These are phyloP conservation scores for Rhea americana DNA, from an alignment of 2,113 vertebrate species.

Conservation along the genomic window DNA sequence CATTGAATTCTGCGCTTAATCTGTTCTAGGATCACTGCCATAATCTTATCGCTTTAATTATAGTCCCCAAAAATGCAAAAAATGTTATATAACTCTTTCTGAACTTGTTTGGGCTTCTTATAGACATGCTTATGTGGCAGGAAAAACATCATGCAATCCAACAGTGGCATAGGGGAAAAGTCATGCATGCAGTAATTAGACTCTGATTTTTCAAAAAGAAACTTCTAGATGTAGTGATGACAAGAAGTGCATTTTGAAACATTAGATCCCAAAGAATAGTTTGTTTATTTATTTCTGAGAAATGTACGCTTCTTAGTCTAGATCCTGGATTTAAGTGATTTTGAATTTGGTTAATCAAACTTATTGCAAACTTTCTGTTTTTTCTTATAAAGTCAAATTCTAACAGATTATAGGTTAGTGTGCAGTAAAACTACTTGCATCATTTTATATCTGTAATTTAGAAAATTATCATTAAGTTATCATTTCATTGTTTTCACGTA, in stretches of 20 bases:
- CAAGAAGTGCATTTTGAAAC: neutral
- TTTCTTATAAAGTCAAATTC: neutral
- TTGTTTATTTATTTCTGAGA: neutral
- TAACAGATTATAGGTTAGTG: neutral
- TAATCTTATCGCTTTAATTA: slow-evolving; percentile 89
- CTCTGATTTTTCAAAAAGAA: slow-evolving; percentile 29
- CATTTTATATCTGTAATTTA: neutral
- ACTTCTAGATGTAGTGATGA: slow-evolving; percentile 16
- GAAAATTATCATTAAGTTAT: neutral
- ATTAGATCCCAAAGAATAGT: neutral
- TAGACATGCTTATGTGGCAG: slow-evolving; percentile 73
- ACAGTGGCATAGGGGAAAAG: slow-evolving; percentile 34
- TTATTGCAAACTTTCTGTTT: rapidly evolving
- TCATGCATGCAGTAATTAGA: slow-evolving; percentile 15
- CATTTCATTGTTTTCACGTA: neutral
- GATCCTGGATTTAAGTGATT: neutral
- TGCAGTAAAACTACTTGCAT: neutral
- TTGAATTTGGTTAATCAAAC: neutral
- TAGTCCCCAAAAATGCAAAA: slow-evolving; percentile 82
- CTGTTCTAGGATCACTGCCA: slow-evolving; percentile 84
- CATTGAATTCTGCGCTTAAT: slow-evolving; percentile 77
- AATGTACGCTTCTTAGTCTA: neutral
- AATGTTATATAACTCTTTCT: slow-evolving; percentile 84
- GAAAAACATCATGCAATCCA: slow-evolving; percentile 61
- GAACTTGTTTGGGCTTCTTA: slow-evolving; percentile 82